phyloP scores from a whole-genome alignment of 1,140 invertebrate species.

The Calephelis nemesis region DNA sequence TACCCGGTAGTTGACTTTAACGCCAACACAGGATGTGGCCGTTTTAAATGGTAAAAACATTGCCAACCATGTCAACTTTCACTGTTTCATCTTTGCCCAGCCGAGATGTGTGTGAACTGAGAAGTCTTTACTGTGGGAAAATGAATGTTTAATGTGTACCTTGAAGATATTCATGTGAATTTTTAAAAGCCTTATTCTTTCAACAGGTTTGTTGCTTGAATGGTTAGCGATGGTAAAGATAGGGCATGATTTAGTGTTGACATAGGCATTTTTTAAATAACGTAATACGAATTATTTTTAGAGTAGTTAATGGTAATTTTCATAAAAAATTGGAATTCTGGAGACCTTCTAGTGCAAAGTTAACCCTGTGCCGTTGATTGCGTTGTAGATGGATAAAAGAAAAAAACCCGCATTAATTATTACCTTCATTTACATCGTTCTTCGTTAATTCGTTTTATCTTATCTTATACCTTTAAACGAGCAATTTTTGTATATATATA shows the following conservation, averaged over 20 bases:
- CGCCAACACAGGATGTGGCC: not conserved
- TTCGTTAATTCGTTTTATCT: too few species aligned
- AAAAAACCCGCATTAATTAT: too few species aligned
- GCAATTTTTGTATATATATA: too few species aligned
- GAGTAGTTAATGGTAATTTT: too few species aligned
- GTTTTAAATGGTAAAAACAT: conserved; percentile 6
- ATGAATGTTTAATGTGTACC: not conserved
- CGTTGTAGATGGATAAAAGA: too few species aligned
- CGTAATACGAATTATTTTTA: too few species aligned
- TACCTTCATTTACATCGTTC: too few species aligned
- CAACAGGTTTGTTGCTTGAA: not conserved
- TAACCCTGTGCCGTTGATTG: too few species aligned
- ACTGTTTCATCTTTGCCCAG: conserved; percentile 10
- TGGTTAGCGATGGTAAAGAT: not conserved
- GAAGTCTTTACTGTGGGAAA: conserved; percentile 2
- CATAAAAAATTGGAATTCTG: too few species aligned
- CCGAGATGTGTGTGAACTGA: conserved; percentile 3
- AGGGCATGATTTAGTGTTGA: not conserved
- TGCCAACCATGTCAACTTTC: conserved; percentile 7
- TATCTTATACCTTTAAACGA: too few species aligned
- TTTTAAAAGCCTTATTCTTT: not conserved
- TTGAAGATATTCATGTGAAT: conserved; percentile 12
- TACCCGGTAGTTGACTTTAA: not conserved
- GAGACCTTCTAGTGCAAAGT: too few species aligned
- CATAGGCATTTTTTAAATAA: not conserved